Percentiles rank a stretch among this genome's conserved stretches.
phyloP scores from a whole-genome alignment of 2,888 invertebrate species.

The Zaprionus lineosus region DNA sequence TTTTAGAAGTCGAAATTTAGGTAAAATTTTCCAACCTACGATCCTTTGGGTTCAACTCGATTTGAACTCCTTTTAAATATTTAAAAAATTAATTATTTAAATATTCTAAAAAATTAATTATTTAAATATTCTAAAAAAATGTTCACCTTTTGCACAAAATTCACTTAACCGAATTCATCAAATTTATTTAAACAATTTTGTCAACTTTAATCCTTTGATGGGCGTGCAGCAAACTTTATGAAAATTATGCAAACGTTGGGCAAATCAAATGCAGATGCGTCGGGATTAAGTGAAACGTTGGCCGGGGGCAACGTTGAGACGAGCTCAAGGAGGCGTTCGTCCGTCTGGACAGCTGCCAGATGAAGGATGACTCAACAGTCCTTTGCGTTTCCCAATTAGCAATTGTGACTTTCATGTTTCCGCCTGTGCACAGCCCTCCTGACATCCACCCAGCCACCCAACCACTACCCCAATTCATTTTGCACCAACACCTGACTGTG shows the following conservation, averaged over 20 bases:
- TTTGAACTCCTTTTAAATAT: too few relatives aligned
- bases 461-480: not conserved
- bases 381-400: conserved; percentile 56
- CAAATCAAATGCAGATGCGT: conserved; percentile 35
- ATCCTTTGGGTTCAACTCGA: too few relatives aligned
- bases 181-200: not conserved
- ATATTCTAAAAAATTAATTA: too few relatives aligned
- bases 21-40: too few relatives aligned
- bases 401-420: conserved; percentile 64
- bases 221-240: not conserved
- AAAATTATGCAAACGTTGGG: conserved; percentile 27
- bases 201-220: not conserved
- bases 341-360: conserved; percentile 23
- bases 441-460: too few relatives aligned
- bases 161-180: not conserved
- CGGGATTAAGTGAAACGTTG: not conserved
- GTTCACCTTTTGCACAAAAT: too few relatives aligned
- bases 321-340: conserved; percentile 26
- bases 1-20: too few relatives aligned
- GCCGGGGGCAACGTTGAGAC: not conserved
- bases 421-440: conserved; percentile 18
- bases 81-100: too few relatives aligned
- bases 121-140: too few relatives aligned
- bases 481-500: too few relatives aligned
- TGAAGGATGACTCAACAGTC: too few relatives aligned